Conservation (phyloP, 2,888 invertebrate species). For the Dynastes hyllus region DNA sequence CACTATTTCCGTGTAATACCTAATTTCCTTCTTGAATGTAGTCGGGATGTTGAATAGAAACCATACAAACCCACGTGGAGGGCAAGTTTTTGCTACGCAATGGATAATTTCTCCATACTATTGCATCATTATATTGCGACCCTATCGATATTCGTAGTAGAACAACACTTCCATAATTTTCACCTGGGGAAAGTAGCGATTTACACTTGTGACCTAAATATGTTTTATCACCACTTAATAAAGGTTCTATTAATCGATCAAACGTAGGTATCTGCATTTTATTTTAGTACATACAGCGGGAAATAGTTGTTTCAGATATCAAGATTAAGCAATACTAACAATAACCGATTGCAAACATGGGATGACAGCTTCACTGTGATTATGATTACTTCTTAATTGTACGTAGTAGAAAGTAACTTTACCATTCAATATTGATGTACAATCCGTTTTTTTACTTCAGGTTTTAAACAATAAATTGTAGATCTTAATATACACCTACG, state of each 20-base stretch:
- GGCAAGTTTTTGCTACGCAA: slow-evolving; percentile 73
- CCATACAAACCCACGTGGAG: slow-evolving; percentile 71
- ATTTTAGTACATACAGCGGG: no score
- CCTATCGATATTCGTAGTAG: no score
- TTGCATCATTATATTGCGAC: no score
- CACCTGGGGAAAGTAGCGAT: slow-evolving; percentile 67
- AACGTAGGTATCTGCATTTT: slow-evolving; percentile 20
- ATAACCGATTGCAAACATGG: no score
- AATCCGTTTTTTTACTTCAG: background rate
- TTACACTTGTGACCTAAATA: slow-evolving; percentile 28
- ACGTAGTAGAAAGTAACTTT: no score
- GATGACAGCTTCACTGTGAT: background rate
- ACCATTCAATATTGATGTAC: no score
- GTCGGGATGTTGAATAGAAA: slow-evolving; percentile 71
- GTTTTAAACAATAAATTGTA: no score
- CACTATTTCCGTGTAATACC: slow-evolving; percentile 70
- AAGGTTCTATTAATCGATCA: background rate
- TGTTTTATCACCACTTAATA: background rate
- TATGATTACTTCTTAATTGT: no score
- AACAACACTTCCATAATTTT: slow-evolving; percentile 76
- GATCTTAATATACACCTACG: no score
- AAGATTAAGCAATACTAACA: background rate
- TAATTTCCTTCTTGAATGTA: slow-evolving; percentile 73
- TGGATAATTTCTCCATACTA: slow-evolving; percentile 67
- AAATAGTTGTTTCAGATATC: no score